Percentiles rank a stretch among this genome's conserved stretches.
These are phyloP conservation scores for Arenicola marina DNA, from an alignment of 2,888 invertebrate genomes.

Conservation along the genomic window DNA sequence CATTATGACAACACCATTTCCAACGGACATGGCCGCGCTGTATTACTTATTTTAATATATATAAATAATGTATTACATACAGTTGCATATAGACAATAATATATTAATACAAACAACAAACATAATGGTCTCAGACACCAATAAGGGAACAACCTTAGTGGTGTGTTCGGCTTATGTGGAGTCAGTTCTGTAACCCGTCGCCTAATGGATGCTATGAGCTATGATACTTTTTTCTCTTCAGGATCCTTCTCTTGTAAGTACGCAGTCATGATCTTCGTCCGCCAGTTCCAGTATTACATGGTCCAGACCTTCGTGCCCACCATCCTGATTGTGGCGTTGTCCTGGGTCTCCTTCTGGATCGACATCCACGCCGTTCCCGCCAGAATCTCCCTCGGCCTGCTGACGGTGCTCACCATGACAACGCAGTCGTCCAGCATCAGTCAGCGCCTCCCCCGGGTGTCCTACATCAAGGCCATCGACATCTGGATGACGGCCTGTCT, in stretches of 20 bases:
- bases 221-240: too few relatives aligned
- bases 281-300: slow-evolving; percentile 29
- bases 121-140: too few relatives aligned
- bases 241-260: slow-evolving; percentile 23
- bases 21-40: too few relatives aligned
- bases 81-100: too few relatives aligned
- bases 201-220: too few relatives aligned
- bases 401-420: slow-evolving; percentile 29
- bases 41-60: too few relatives aligned
- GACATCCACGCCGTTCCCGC: slow-evolving; percentile 33
- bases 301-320: slow-evolving; percentile 32
- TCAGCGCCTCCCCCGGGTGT: slow-evolving; percentile 18
- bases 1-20: too few relatives aligned
- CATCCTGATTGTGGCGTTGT: slow-evolving; percentile 30
- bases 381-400: slow-evolving; percentile 28
- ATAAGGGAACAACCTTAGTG: too few relatives aligned
- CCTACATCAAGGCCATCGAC: slow-evolving; percentile 23
- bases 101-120: too few relatives aligned
- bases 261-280: slow-evolving; percentile 19
- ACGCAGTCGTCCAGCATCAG: slow-evolving; percentile 21
- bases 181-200: too few relatives aligned
- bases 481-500: slow-evolving; percentile 28
- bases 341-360: slow-evolving; percentile 37
- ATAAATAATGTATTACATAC: not conserved
- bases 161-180: too few relatives aligned